phyloP scores from a whole-genome alignment of 2,888 invertebrate genomes.

The Lasioglossum villosulum region DNA sequence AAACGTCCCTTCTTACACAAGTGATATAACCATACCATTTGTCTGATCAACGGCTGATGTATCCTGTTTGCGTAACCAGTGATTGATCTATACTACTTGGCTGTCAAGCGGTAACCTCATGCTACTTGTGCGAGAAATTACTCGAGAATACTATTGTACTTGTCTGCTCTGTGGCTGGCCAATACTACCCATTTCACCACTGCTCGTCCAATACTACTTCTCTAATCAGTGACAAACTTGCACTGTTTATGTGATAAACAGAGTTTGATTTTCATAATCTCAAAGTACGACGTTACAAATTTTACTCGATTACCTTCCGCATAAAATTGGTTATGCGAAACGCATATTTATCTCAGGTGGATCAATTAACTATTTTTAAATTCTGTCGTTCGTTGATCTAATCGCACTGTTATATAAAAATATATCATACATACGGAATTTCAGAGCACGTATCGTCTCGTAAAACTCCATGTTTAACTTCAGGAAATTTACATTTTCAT shows the following conservation, averaged over 20 bases:
- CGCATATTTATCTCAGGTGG: too few species aligned
- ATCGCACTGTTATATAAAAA: too few species aligned
- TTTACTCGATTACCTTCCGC: too few species aligned
- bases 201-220: neutral
- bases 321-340: too few species aligned
- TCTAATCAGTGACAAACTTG: neutral
- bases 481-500: neutral
- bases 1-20: neutral
- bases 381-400: too few species aligned
- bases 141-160: neutral
- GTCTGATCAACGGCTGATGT: neutral
- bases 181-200: neutral
- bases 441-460: neutral
- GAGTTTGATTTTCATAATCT: neutral
- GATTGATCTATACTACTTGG: constrained; percentile 10
- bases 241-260: neutral
- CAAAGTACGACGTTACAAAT: neutral
- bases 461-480: neutral
- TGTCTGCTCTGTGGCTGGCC: neutral
- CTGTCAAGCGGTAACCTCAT: neutral
- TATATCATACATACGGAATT: neutral
- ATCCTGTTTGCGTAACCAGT: neutral
- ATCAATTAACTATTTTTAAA: too few species aligned
- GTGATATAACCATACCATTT: neutral
- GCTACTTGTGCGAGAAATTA: neutral